Evolutionary conservation across 2,888 invertebrate genomes (phyloP).

Genomic region (Cecidostiba fungosa): DNA sequence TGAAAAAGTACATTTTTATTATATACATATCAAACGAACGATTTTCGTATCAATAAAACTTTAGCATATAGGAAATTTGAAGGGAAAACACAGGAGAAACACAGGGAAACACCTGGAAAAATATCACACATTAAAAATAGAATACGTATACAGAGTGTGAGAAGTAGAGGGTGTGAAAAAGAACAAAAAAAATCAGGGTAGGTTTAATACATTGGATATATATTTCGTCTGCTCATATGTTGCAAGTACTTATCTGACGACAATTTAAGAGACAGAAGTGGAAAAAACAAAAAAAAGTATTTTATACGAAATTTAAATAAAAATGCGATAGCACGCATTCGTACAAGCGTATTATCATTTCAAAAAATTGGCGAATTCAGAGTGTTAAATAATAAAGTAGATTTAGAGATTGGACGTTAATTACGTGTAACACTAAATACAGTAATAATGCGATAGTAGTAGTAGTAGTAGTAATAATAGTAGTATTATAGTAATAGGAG

Average conservation of each 20-base stretch:
- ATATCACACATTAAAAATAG: constrained; percentile 60
- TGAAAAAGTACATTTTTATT: not conserved
- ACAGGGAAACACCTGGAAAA: constrained; percentile 56
- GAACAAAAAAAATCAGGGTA: constrained; percentile 72
- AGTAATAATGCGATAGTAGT: constrained; percentile 62
- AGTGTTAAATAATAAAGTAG: constrained; percentile 62
- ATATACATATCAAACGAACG: not conserved
- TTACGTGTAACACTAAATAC: constrained; percentile 64
- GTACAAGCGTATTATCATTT: constrained; percentile 58
- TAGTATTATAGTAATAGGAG: constrained; percentile 57
- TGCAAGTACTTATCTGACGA: constrained; percentile 62
- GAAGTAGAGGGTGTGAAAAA: constrained; percentile 69
- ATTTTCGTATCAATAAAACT: constrained; percentile 37
- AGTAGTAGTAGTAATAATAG: constrained; percentile 60
- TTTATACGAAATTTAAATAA: constrained; percentile 58
- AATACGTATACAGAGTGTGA: constrained; percentile 59
- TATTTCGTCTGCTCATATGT: constrained; percentile 67
- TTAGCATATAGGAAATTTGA: constrained; percentile 41
- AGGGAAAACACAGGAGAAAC: constrained; percentile 43
- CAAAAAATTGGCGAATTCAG: constrained; percentile 52
- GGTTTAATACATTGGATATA: constrained; percentile 72
- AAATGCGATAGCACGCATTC: constrained; percentile 61
- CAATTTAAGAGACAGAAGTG: constrained; percentile 61
- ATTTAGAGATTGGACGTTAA: constrained; percentile 58
- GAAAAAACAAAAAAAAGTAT: constrained; percentile 49